Percentiles rank a stretch among this genome's conserved stretches.
phyloP scores from a whole-genome alignment of 2,888 invertebrate genomes.

The Ethmia dodecea region DNA sequence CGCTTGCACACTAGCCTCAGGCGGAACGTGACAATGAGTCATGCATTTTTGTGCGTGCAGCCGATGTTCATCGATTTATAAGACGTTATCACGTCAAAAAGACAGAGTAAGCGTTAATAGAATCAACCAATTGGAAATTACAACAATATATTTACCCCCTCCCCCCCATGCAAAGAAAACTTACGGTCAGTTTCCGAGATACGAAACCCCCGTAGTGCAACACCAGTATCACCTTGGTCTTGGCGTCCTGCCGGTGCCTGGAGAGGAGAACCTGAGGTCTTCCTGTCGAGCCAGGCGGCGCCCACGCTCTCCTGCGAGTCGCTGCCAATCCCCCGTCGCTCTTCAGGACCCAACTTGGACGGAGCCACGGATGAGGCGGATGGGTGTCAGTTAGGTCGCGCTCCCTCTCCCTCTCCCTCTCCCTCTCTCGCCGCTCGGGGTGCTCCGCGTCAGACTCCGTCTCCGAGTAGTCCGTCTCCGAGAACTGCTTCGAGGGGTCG shows the following conservation, averaged over 20 bases:
- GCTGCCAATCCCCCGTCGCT: constrained; percentile 79
- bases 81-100: too few species aligned
- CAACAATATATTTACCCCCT: too few species aligned
- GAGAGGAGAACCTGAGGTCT: constrained; percentile 75
- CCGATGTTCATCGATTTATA: too few species aligned
- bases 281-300: constrained; percentile 82
- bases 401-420: constrained; percentile 36
- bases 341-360: constrained; percentile 83
- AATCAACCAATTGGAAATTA: too few species aligned
- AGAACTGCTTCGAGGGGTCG: constrained; percentile 64
- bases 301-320: constrained; percentile 46
- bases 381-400: constrained; percentile 44
- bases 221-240: constrained; percentile 4
- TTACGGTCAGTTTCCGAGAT: too few species aligned
- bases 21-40: too few species aligned
- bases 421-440: constrained; percentile 32
- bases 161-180: too few species aligned
- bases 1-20: too few species aligned
- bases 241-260: constrained; percentile 1
- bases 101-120: too few species aligned
- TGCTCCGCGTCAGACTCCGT: constrained; percentile 57
- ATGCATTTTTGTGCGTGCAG: too few species aligned
- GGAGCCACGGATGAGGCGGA: constrained; percentile 15
- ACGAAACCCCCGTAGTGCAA: too few species aligned
- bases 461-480: constrained; percentile 80